phyloP scores from a whole-genome alignment of 1,140 invertebrate species.

The Cyclargus thomasi region DNA sequence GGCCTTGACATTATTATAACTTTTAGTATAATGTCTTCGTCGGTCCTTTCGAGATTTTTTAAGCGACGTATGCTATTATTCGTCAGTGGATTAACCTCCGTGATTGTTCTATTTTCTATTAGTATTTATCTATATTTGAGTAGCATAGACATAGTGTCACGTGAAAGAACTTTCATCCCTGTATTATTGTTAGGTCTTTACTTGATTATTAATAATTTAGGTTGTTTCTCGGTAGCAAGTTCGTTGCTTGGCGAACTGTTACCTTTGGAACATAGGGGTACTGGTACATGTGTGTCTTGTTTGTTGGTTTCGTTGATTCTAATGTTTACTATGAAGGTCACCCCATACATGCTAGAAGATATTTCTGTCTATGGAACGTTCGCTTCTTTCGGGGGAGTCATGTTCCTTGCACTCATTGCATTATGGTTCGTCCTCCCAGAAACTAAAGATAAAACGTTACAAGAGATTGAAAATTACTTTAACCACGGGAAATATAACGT shows the following conservation, averaged over 20 bases:
- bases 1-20: conserved; percentile 46
- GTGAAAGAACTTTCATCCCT: not conserved
- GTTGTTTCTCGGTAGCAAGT: conserved; percentile 45
- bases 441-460: conserved; percentile 46
- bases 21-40: conserved; percentile 41
- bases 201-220: conserved; percentile 33
- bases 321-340: conserved; percentile 37
- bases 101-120: conserved; percentile 29
- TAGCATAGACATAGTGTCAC: not conserved
- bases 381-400: conserved; percentile 32
- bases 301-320: conserved; percentile 33
- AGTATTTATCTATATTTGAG: conserved; percentile 42
- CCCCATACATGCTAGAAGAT: conserved; percentile 38
- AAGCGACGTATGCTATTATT: not conserved
- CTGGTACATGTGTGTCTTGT: conserved; percentile 35
- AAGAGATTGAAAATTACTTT: conserved; percentile 49
- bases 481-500: not conserved
- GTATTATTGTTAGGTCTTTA: not conserved
- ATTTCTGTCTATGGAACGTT: conserved; percentile 45
- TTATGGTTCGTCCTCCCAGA: conserved; percentile 45
- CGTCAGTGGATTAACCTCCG: conserved; percentile 14
- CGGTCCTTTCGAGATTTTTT: conserved; percentile 39
- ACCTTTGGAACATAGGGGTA: conserved; percentile 40
- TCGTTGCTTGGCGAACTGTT: conserved; percentile 47
- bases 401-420: conserved; percentile 27